phyloP scores from a whole-genome alignment of 2,888 invertebrate genomes.

The Digitonthophagus gazella region DNA sequence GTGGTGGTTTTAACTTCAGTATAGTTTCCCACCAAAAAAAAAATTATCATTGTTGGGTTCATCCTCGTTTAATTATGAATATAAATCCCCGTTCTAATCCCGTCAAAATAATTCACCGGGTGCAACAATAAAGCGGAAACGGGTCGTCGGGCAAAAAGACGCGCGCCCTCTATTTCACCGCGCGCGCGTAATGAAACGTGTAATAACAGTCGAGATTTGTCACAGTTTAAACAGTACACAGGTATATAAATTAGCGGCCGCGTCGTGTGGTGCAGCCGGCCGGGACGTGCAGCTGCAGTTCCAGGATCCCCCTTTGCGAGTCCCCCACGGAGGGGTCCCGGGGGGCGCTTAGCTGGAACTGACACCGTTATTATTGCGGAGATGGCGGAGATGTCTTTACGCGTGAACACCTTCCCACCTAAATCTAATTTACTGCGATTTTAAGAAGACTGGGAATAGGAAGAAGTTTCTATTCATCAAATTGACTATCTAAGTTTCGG shows the following conservation, averaged over 20 bases:
- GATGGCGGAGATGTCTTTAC: neutral
- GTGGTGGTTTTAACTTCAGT: too few species aligned
- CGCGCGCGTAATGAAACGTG: neutral
- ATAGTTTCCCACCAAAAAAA: too few species aligned
- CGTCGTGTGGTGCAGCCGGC: neutral
- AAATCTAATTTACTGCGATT: too few species aligned
- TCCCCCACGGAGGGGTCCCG: neutral
- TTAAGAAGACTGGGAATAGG: neutral
- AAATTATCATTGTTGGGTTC: neutral
- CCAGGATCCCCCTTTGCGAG: neutral
- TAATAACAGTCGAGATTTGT: neutral
- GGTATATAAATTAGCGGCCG: neutral
- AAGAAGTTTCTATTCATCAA: too few species aligned
- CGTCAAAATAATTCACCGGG: neutral
- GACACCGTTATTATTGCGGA: neutral
- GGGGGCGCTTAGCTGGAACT: neutral
- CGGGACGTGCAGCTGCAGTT: neutral
- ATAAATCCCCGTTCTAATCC: neutral
- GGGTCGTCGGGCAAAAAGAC: neutral
- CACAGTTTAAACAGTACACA: neutral
- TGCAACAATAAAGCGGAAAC: neutral
- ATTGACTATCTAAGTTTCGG: too few species aligned
- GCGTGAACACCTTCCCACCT: neutral
- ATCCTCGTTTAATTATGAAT: neutral
- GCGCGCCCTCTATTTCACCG: neutral